Conservation (phyloP, 2,797 vertebrate genomes). For the Halcyon chelicuti region DNA sequence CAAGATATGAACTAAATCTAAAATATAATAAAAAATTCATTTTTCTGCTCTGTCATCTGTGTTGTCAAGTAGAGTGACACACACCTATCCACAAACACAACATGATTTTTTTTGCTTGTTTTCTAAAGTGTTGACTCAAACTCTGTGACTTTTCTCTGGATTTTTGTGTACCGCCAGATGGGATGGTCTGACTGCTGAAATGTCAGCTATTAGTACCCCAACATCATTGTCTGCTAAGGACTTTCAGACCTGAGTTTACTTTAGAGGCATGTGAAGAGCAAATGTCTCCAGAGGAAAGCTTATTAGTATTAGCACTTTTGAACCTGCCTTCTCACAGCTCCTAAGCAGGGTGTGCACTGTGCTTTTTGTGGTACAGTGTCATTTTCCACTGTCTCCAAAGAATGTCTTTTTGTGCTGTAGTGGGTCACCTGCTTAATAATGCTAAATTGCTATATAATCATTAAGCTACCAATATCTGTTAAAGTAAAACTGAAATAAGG, state of each 20-base stretch:
- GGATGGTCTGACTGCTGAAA: not conserved
- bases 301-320: not conserved
- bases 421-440: conserved; percentile 11
- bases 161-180: not conserved
- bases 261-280: not conserved
- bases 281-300: not conserved
- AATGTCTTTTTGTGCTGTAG: not conserved
- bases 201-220: not conserved
- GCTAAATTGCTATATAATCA: conserved; percentile 35
- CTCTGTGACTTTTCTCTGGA: not conserved
- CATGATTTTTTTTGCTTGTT: not conserved
- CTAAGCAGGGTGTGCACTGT: not conserved
- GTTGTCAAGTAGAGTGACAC: not conserved
- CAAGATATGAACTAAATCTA: not conserved
- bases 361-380: not conserved
- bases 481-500: conserved; percentile 48
- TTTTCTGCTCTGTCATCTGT: not conserved
- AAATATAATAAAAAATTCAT: not conserved
- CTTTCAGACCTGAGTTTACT: not conserved
- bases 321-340: not conserved
- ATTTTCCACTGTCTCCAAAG: not conserved
- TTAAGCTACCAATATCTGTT: conserved; percentile 32
- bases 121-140: not conserved
- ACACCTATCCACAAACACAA: not conserved
- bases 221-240: not conserved